Base-by-base conservation (phyloP, 2,888 invertebrate species). In the Hypsopygia costalis region DNA sequence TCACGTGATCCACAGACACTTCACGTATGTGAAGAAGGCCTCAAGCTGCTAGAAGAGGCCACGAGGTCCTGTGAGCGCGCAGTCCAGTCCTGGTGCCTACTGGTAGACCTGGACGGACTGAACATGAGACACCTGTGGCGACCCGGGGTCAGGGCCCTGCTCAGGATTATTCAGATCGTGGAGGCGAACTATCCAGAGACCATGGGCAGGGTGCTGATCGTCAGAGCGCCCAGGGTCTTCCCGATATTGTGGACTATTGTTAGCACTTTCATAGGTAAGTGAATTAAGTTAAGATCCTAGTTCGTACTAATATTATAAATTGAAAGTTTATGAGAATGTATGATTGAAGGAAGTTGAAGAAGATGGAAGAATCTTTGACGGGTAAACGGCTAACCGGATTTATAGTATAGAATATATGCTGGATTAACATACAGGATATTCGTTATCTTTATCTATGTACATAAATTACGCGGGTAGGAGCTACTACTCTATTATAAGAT, bases 81-180 rank as follows among this genome's bases (percentile, higher is more conserved):
- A 1, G 92, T 98, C 21, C 94, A 95, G 36, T 93, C 95, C 35
- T 98, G 98, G 96, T 94, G 96, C 45, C 90, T 97, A 55, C 90
- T 98, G 41, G 94, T 98, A 21, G 98, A 98, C 87, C 90, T 98
- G 58, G 98, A 98, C 74, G 97, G 97, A 0, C 90, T 98, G 38
- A 97, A 97, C 77, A 97, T 98, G 97, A 91, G 98, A 1, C 98
- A 98, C 81, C 90, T 98, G 46, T 98, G 98, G 98, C 88, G 97
- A 52, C 98, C 98, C 0, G 98, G 98, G 12, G 94, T 98, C 49
- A 92, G 93, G 58, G 93, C 94, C 0, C 76, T 94, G 51, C 73
- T 92, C 41, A 72, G 91, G 44, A 91, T 91, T 66, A 89, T 89
- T 8, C 85, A 86, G 70, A 94, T 96, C 35, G 97, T 97, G 16